Evolutionary conservation across 2,888 invertebrate genomes (phyloP).

Genomic region (Zygogramma bicolorata): DNA sequence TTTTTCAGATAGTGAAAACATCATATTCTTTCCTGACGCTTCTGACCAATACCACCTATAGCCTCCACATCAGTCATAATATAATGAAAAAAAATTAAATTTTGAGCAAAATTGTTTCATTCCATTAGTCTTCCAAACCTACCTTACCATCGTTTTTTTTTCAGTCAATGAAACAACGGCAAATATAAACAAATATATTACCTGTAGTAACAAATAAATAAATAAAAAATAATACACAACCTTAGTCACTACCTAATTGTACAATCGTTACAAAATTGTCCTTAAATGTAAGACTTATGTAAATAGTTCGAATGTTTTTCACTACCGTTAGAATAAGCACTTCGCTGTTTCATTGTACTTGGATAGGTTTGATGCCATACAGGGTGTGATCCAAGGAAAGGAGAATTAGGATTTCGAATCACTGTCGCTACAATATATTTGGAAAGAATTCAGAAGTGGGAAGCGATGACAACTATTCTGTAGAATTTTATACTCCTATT

Average conservation of each 20-base stretch:
- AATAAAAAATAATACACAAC: slow-evolving; percentile 43
- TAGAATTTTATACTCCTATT: too few species aligned
- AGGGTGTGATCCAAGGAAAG: background rate
- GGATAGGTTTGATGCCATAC: background rate
- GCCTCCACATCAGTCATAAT: background rate
- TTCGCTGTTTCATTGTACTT: slow-evolving; percentile 17
- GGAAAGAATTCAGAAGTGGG: too few species aligned
- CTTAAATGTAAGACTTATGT: background rate
- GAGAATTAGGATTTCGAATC: too few species aligned
- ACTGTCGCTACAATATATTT: too few species aligned
- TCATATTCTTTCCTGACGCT: background rate
- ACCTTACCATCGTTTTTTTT: background rate
- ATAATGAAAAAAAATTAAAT: too few species aligned
- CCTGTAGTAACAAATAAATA: slow-evolving; percentile 43
- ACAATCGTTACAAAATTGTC: slow-evolving; percentile 26
- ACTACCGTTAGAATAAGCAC: background rate
- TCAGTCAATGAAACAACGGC: slow-evolving; percentile 12
- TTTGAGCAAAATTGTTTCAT: too few species aligned
- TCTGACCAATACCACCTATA: background rate
- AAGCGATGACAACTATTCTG: too few species aligned
- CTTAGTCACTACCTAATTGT: slow-evolving; percentile 32
- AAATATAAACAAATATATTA: slow-evolving; percentile 42
- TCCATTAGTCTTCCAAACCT: background rate
- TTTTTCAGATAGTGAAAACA: slow-evolving; percentile 3
- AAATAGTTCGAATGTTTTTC: background rate